Base-by-base conservation (phyloP, 2,113 vertebrate genomes). In the Ammospiza nelsoni region DNA sequence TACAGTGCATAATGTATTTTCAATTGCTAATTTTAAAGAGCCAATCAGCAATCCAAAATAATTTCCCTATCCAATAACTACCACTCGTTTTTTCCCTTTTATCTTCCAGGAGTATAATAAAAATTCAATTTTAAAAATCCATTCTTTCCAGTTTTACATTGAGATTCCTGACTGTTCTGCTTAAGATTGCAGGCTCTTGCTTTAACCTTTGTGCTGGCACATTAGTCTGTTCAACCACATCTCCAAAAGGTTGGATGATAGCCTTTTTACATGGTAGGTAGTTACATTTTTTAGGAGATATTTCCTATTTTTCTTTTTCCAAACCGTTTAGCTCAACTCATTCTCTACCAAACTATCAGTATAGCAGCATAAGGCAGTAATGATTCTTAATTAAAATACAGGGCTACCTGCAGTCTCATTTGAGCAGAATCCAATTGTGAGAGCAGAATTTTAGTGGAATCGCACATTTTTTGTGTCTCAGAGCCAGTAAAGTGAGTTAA, bases 371-470 rank as follows among this genome's bases (percentile, higher is more conserved):
- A 84, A 85, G 46, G 71, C 49, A 80, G 43, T 67, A 86, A 88
- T 49, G 43, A 2, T 71, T 88, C 21, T 84, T 94, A 75, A 92
- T 90, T 90, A 94, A 93, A 94, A 86, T 44, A 77, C 25, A 71
- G 12, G 52, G 9, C 23, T 90, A 93, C 72, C 58, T 90, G 46
- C 7, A 18, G 29, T 55, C 55, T 74, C 83, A 91, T 85, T 93
- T 59, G 61, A 83, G 12, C 39, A 77, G 52, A 80, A 94, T 66
- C n/a, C 35, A 77, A 62, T 63, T 80, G 23, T 33, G 31, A 89
- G 49, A 91, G 27, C 15, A 91, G 33, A 73, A 77, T 85, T 89
- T 74, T 84, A 63, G 63, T 39, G 12, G 41, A 66, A 88, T 66
- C 19, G 69, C 46, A 48, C 2, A 15, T 55, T 80, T 76, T 91